These are phyloP conservation scores for Pterois miles DNA, from an alignment of 2,797 vertebrate genomes.

Conservation along the genomic window DNA sequence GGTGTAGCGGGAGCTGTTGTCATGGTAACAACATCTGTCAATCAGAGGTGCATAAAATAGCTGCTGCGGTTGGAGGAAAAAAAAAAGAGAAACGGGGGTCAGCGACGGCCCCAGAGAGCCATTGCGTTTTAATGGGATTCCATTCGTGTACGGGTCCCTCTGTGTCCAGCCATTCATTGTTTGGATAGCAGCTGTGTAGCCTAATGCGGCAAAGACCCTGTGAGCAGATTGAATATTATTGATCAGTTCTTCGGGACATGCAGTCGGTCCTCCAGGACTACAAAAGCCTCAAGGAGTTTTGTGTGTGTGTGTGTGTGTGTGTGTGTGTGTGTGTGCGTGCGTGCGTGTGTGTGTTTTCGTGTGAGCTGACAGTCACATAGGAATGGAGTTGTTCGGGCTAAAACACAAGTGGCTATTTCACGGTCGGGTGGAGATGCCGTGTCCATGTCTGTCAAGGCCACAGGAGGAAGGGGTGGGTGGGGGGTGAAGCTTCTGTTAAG, in stretches of 20 bases:
- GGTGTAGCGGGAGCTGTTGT: conserved; percentile 68
- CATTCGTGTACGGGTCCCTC: conserved; percentile 55
- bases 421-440: conserved; percentile 63
- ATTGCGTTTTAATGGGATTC: conserved; percentile 63
- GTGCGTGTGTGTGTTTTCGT: background rate
- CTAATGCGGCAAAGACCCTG: conserved; percentile 47
- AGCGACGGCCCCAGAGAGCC: conserved; percentile 25
- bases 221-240: conserved; percentile 78
- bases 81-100: conserved; percentile 2
- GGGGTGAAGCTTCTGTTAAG: conserved; percentile 1
- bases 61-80: background rate
- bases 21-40: conserved; percentile 63
- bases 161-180: conserved; percentile 57
- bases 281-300: conserved; percentile 34
- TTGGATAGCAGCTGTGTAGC: conserved; percentile 41
- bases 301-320: background rate
- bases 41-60: conserved; percentile 34
- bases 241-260: conserved; percentile 72
- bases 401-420: conserved; percentile 82
- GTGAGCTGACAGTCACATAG: conserved; percentile 46
- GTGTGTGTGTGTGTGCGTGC: conserved; percentile 3
- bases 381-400: conserved; percentile 69
- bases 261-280: conserved; percentile 48
- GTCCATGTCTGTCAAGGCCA: conserved; percentile 68
- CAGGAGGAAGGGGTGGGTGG: conserved; percentile 1